Evolutionary conservation across 2,113 vertebrate genomes (phyloP).

Genomic region (Aythya baeri): DNA sequence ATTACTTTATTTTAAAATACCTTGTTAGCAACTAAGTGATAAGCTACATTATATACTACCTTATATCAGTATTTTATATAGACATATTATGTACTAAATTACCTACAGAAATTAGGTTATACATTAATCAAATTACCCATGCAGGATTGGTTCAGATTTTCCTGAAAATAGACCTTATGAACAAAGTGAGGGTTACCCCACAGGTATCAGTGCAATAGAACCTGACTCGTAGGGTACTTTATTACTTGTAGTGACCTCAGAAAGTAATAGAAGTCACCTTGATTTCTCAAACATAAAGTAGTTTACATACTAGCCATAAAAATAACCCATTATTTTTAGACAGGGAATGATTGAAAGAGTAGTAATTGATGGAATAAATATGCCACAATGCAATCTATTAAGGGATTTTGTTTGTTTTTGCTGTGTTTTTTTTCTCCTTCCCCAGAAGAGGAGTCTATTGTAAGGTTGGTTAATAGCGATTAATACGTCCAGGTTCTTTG

Average conservation of each 20-base stretch:
- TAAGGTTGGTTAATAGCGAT: not conserved
- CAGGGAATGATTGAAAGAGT: not conserved
- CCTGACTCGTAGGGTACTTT: not conserved
- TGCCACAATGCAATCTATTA: not conserved
- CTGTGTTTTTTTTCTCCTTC: not conserved
- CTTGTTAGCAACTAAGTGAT: not conserved
- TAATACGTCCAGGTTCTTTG: not conserved
- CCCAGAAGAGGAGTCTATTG: not conserved
- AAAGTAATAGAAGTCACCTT: not conserved
- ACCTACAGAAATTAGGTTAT: not conserved
- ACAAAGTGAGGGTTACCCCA: not conserved
- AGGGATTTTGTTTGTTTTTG: not conserved
- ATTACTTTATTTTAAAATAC: not conserved
- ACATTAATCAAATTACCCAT: not conserved
- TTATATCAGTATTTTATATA: too few species aligned
- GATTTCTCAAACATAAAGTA: not conserved
- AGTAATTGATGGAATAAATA: slow-evolving; percentile 18
- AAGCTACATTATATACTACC: not conserved
- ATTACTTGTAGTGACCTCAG: not conserved
- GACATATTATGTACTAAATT: not conserved
- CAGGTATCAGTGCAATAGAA: not conserved
- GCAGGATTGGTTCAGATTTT: not conserved
- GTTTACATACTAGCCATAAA: not conserved
- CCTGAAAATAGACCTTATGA: not conserved
- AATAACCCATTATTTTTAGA: slow-evolving; percentile 41